Percentiles rank a stretch among this genome's conserved stretches.
Evolutionary conservation across 2,888 invertebrate species (phyloP).

Genomic region (Trissolcus japonicus): DNA sequence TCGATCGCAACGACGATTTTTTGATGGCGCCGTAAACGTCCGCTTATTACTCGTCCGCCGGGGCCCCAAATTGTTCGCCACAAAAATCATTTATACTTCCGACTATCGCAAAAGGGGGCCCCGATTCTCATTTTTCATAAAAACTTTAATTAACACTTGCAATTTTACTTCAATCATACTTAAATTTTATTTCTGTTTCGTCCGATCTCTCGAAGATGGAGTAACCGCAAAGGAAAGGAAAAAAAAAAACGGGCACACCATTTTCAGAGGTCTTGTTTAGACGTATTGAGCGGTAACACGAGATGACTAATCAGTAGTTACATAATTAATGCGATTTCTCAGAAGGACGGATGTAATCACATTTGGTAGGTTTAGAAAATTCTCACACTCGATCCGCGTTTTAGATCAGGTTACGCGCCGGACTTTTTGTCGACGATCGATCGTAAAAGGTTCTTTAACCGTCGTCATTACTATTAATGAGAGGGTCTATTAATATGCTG

Average conservation of each 20-base stretch:
- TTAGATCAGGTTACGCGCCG: constrained; percentile 11
- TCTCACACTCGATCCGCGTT: constrained; percentile 24
- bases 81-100: too few relatives aligned
- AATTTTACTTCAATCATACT: too few relatives aligned
- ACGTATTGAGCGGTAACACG: constrained; percentile 15
- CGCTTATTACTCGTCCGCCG: background rate
- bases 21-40: constrained; percentile 46
- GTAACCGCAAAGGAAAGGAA: too few relatives aligned
- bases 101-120: too few relatives aligned
- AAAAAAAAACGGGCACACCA: too few relatives aligned
- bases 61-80: background rate
- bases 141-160: too few relatives aligned
- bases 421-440: constrained; percentile 20
- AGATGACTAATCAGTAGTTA: constrained; percentile 16
- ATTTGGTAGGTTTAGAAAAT: constrained; percentile 23
- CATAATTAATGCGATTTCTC: constrained; percentile 35
- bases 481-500: constrained; percentile 35
- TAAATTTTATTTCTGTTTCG: too few relatives aligned
- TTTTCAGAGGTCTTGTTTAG: background rate
- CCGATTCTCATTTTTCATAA: too few relatives aligned
- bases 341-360: constrained; percentile 16
- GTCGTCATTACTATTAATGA: constrained; percentile 39
- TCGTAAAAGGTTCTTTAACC: constrained; percentile 29
- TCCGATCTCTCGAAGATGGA: too few relatives aligned
- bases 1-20: constrained; percentile 32